A percentile compares a stretch with the other conserved stretches of the same genome.
Evolutionary conservation across 2,888 invertebrate species (phyloP).

Genomic region (Agriotes lineatus): DNA sequence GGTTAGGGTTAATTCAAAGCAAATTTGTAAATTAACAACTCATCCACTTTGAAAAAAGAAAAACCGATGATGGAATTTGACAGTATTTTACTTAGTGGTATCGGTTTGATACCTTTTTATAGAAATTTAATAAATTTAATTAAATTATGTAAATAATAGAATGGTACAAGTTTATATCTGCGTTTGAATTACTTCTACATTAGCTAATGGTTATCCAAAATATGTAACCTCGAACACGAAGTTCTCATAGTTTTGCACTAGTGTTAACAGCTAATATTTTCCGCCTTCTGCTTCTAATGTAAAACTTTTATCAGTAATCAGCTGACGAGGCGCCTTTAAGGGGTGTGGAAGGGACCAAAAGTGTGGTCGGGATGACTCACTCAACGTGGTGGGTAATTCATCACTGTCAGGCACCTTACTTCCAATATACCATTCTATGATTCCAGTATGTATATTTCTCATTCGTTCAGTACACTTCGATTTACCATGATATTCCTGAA

Average conservation of each 20-base stretch:
- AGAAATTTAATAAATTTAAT: no score
- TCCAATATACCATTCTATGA: slow-evolving; percentile 65
- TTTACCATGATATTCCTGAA: slow-evolving; percentile 34
- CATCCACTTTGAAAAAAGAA: no score
- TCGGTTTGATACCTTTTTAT: no score
- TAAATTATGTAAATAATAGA: no score
- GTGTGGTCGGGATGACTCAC: slow-evolving; percentile 62
- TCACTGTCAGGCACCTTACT: slow-evolving; percentile 66
- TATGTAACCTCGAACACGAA: no score
- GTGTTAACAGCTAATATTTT: slow-evolving; percentile 38
- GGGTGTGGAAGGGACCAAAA: slow-evolving; percentile 43
- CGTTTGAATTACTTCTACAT: no score
- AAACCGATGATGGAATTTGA: no score
- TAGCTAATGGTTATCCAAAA: no score
- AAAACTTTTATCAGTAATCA: slow-evolving; percentile 55
- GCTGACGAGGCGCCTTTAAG: slow-evolving; percentile 56
- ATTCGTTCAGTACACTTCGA: slow-evolving; percentile 49
- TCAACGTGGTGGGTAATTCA: slow-evolving; percentile 62
- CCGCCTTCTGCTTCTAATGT: slow-evolving; percentile 38
- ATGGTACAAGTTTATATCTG: no score
- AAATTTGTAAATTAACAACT: no score
- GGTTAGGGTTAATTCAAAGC: no score
- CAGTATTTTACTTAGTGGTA: no score
- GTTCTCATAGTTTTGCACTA: slow-evolving; percentile 11
- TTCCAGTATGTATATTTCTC: slow-evolving; percentile 65